Evolutionary conservation across 2,797 vertebrate species (phyloP).

Genomic region (Melanotaenia boesemani): DNA sequence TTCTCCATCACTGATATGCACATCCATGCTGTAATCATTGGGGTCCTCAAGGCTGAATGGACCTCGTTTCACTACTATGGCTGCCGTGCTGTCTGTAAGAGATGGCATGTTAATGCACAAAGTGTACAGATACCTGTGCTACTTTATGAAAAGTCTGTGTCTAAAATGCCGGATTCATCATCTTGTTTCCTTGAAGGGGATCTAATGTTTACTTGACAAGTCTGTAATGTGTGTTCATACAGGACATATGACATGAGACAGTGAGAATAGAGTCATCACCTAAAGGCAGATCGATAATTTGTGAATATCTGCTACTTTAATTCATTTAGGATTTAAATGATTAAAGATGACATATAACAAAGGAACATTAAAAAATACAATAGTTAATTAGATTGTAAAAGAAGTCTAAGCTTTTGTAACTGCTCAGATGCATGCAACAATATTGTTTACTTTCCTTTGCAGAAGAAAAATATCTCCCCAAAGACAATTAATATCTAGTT

Average conservation of each 20-base stretch:
- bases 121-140: constrained; percentile 8
- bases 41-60: constrained; percentile 87
- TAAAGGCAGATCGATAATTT: constrained; percentile 28
- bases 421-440: background rate
- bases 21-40: constrained; percentile 85
- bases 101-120: constrained; percentile 10
- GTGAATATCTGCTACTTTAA: constrained; percentile 36
- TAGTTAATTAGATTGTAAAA: background rate
- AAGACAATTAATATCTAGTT: background rate
- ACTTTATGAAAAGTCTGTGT: constrained; percentile 26
- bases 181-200: constrained; percentile 20
- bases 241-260: constrained; percentile 19
- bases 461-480: background rate
- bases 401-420: background rate
- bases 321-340: constrained; percentile 24
- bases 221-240: constrained; percentile 44
- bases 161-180: constrained; percentile 48
- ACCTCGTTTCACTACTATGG: constrained; percentile 87
- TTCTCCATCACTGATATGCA: constrained; percentile 90
- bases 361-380: constrained; percentile 12
- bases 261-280: constrained; percentile 24
- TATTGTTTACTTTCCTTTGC: background rate
- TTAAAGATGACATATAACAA: constrained; percentile 37
- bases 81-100: constrained; percentile 89
- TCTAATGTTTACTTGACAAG: constrained; percentile 41